These are phyloP conservation scores for Agapostemon virescens DNA, from an alignment of 2,888 invertebrate genomes.

Conservation along the genomic window DNA sequence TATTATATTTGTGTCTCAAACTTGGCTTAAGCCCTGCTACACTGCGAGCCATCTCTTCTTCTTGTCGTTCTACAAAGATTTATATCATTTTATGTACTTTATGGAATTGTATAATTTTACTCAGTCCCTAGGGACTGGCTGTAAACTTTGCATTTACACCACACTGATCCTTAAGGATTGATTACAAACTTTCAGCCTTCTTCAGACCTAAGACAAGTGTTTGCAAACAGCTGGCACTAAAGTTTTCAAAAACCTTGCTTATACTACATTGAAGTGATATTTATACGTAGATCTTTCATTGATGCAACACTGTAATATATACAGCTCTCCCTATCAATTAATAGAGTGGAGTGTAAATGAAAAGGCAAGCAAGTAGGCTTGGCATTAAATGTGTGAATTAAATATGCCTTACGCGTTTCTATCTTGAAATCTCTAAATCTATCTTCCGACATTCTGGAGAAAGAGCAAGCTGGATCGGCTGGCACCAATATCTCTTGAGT, in stretches of 20 bases:
- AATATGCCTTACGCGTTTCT: constrained; percentile 74
- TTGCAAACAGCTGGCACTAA: too few relatives aligned
- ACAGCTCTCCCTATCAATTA: too few relatives aligned
- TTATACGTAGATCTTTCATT: too few relatives aligned
- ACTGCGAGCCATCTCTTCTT: constrained; percentile 77
- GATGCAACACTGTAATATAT: too few relatives aligned
- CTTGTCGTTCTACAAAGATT: constrained; percentile 73
- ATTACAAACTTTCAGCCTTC: too few relatives aligned
- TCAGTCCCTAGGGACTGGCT: too few relatives aligned
- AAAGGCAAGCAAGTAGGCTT: background rate
- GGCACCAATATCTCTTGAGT: constrained; percentile 78
- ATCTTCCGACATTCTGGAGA: constrained; percentile 75
- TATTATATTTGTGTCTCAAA: constrained; percentile 79
- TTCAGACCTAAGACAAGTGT: too few relatives aligned
- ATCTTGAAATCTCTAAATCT: constrained; percentile 78
- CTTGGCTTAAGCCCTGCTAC: constrained; percentile 72
- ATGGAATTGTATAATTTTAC: too few relatives aligned
- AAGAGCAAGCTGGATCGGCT: constrained; percentile 73
- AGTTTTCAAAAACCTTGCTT: too few relatives aligned
- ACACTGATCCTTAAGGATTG: too few relatives aligned
- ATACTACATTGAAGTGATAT: too few relatives aligned
- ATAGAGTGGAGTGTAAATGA: background rate
- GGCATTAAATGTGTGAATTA: background rate
- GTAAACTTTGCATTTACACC: too few relatives aligned
- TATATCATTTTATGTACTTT: background rate